Evolutionary conservation across 64 coral and sea anemone genomes (phyloP), one percentile per base, ranked within the genome.

Genomic region (Stichodactyla helianthus): DNA sequence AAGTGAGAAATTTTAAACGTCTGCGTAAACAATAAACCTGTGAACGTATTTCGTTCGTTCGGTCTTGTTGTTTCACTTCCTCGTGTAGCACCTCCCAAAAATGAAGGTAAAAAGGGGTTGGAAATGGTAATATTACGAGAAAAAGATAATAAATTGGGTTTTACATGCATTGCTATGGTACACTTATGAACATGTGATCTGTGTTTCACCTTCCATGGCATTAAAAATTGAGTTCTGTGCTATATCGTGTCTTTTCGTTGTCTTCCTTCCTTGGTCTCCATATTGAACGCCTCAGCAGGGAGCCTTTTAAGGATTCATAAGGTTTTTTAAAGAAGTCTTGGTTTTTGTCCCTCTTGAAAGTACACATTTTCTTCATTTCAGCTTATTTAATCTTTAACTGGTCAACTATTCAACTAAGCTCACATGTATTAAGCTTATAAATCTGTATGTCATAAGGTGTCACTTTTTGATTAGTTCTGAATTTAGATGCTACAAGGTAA

Each of bases 271-370:
- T 74, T 74, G 23, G 68, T 23, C 68, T 74, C 68, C 68, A 74
- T 74, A 27, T 74, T 74, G 68, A 35, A 74, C n/a, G 68, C 68
- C 27, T 74, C 68, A 74, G 68, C 68, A 74, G 68, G 68, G 27
- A 74, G 68, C 68, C 68, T 74, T 74, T 74, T 74, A 74, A 74
- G 68, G 25, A 74, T 74, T 74, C 68, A 74, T 27, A 23, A 74
- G 10, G 1, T 74, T 74, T 74, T 74, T 74, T 35, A 9, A 31
- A 28, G 10, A 74, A 74, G 8, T 12, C 17, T 11, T 25, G 9
- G 19, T 22, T 65, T 65, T 23, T 44, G 35, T 44, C 35, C 22
- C 18, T 22, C 62, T 65, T n/a, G 20, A 20, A n/a, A 17, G 59
- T 62, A 17, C 18, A 62, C 19, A 44, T 44, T 44, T 44, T 44